These are phyloP conservation scores for Idaea aversata DNA, from an alignment of 2,888 invertebrate genomes.

Conservation along the genomic window DNA sequence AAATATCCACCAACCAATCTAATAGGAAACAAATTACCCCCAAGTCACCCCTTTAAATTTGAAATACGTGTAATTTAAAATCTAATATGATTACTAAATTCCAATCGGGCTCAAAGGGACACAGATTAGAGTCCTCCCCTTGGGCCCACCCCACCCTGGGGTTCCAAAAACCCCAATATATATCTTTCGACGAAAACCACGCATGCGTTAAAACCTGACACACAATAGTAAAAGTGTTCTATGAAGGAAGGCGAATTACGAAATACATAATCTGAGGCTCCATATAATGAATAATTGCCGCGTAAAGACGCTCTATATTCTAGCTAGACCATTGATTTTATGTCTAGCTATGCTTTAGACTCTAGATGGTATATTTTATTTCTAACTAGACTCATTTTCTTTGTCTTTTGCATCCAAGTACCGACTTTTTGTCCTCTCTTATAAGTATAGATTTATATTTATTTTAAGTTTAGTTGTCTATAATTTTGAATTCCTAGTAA, in stretches of 20 bases:
- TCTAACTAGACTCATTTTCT: too few relatives aligned
- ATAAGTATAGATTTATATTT: too few relatives aligned
- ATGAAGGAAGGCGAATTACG: background rate
- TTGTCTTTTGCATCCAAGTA: too few relatives aligned
- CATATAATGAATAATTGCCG: too few relatives aligned
- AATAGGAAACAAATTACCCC: constrained; percentile 70
- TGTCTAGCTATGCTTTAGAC: too few relatives aligned
- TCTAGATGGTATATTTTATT: too few relatives aligned
- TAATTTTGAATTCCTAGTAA: too few relatives aligned
- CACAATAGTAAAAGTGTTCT: constrained; percentile 51
- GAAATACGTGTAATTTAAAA: constrained; percentile 78
- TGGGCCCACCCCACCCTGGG: constrained; percentile 42
- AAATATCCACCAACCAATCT: constrained; percentile 48
- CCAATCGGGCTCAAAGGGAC: constrained; percentile 78
- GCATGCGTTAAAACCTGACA: constrained; percentile 77
- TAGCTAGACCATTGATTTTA: too few relatives aligned
- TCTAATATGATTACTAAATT: constrained; percentile 80
- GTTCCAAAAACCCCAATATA: constrained; percentile 76
- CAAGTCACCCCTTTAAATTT: constrained; percentile 61
- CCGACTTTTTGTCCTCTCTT: too few relatives aligned
- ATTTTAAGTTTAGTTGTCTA: too few relatives aligned
- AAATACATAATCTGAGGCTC: background rate
- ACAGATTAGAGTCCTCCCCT: constrained; percentile 66
- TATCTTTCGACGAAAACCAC: constrained; percentile 71
- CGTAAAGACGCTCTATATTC: too few relatives aligned